Conservation (phyloP, 2,888 invertebrate species). For the Exocentrus adspersus region DNA sequence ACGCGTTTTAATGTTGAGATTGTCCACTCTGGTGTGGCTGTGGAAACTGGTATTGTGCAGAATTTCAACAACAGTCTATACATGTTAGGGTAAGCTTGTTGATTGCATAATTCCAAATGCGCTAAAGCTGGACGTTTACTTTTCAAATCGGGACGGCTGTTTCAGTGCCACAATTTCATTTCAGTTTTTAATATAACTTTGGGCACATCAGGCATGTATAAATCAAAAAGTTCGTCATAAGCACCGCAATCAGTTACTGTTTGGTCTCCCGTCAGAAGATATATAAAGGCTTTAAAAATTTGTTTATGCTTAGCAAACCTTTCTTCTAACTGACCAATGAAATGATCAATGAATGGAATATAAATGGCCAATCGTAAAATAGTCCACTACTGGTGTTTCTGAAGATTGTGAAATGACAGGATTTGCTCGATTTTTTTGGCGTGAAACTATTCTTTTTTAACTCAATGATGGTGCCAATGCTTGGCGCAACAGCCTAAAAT, state of each 20-base stretch:
- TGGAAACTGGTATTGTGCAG: too few relatives aligned
- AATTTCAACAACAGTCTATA: not conserved
- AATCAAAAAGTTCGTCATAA: too few relatives aligned
- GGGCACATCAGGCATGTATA: too few relatives aligned
- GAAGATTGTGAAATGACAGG: too few relatives aligned
- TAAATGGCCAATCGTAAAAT: too few relatives aligned
- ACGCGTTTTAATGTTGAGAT: not conserved
- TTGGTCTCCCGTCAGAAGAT: too few relatives aligned
- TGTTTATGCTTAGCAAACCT: too few relatives aligned
- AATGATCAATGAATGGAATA: too few relatives aligned
- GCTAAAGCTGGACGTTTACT: slow-evolving; percentile 3
- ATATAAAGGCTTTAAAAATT: too few relatives aligned
- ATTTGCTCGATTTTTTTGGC: not conserved
- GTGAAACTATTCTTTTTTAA: not conserved
- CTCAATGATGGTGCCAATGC: not conserved
- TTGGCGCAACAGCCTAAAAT: not conserved
- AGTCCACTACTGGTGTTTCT: too few relatives aligned
- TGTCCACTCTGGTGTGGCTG: not conserved
- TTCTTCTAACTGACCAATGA: too few relatives aligned
- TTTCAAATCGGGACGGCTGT: not conserved
- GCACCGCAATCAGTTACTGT: too few relatives aligned
- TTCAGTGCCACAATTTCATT: slow-evolving; percentile 1
- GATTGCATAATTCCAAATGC: not conserved
- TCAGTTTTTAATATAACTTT: not conserved
- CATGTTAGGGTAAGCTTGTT: slow-evolving; percentile 4